Evolutionary conservation across 2,888 invertebrate species (phyloP), one percentile per base, ranked within the genome.

Genomic region (Heterodera filipjevi): DNA sequence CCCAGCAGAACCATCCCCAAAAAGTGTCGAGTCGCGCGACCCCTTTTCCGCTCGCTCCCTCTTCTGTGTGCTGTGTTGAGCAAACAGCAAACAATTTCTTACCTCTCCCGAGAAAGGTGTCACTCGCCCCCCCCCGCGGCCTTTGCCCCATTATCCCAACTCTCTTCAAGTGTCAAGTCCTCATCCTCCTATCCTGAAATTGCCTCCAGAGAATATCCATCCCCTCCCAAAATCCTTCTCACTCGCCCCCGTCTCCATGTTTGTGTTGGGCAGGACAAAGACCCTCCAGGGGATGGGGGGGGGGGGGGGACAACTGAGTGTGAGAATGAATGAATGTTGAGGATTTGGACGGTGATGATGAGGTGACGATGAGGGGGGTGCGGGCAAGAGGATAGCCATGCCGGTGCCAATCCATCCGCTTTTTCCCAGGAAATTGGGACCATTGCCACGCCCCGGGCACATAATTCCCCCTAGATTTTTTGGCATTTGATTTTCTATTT

Each of bases 261-360:
- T 68, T 68, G 68, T 68, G 14, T 33, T 68, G 16, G 49, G 19
- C 33, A n/a, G 35, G 33, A 68, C 68, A 68, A 68, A 68, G 68
- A 35, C 68, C 68, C 68, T 68, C 30, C 16, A 33, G 68, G 68
- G 68, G 12, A 1, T 2, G 59, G 12, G 53, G 10, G 53, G 53
- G 53, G 53, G 19, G 53, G 53, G 53, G 53, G 10, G 16, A 49
- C 53, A 19, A 19, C 22, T n/a, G n/a, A 6, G 59, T 59, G 59
- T 27, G 59, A 59, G 27, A 59, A 59, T 19, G 49, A 49, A n/a
- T n/a, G n/a, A n/a, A n/a, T n/a, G 49, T 59, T 59, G n/a, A 6
- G 59, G 59, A 27, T n/a, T n/a, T 27, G 59, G 59, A 59, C 27
- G 59, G 27, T 53, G 59, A 59, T n/a, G 59, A 59, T n/a, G 27